Base-by-base conservation (phyloP, 2,888 invertebrate species). In the Lasioglossum villosulum region DNA sequence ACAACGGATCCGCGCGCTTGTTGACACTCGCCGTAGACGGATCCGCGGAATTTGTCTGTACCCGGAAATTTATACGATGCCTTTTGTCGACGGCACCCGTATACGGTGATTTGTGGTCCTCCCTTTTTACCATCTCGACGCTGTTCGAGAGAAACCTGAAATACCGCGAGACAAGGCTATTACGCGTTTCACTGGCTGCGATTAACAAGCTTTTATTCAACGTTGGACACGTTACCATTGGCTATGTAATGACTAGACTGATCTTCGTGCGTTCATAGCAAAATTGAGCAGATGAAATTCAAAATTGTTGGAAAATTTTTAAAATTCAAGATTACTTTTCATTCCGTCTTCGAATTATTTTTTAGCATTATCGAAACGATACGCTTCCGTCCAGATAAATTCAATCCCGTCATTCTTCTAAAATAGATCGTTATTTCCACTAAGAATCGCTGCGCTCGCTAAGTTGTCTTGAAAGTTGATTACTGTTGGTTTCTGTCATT, bases 51-150 rank as follows among this genome's bases (percentile, higher is more conserved):
- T 68, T 68, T 37, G 37, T 68, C 68, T 34, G 68, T 12, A 23
- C 34, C 34, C 39, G 37, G 68, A 68, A 37, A 68, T 68, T 68
- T 68, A 68, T 68, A 34, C 39, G 68, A 37, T 4, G 68, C 34
- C 66, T 68, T 68, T 63, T 63, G 63, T 63, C 63, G 63, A 30
- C 63, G 63, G 23, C 27, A 5, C 12, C 63, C 6, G 30, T 63
- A 63, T 16, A 63, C 63, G 63, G 30, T 63, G 63, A 63, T 63
- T 63, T 63, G 63, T 63, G 63, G 63, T 6, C 30, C 63, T 30
- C 63, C 30, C 63, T 30, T 63, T 63, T 30, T 30, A 30, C 63
- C 63, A 16, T 63, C 16, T 63, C 30, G 27, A 63, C 63, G 30
- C 16, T 0, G 63, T 30, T 63, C 63, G 63, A 16, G 27, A 5